Conservation (phyloP, 2,888 invertebrate genomes). For the Minunthozetes semirufus region DNA sequence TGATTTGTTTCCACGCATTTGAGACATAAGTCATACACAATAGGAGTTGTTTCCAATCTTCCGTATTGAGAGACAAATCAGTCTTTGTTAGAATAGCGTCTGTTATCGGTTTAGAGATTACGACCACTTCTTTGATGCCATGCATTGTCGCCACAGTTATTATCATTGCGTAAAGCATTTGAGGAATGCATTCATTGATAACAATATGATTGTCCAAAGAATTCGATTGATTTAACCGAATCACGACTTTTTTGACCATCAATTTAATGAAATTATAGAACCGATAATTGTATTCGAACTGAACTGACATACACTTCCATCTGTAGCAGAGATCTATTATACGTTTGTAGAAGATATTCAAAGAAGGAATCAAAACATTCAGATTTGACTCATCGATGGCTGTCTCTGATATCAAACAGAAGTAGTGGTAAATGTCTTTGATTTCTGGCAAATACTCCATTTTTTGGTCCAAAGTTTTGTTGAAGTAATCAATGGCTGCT, state of each 20-base stretch:
- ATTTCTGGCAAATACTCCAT: neutral
- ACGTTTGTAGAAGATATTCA: neutral
- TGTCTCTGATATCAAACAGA: neutral
- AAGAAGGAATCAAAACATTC: neutral
- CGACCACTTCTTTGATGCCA: neutral
- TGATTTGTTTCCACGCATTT: neutral
- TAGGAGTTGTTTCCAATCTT: neutral
- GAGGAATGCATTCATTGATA: neutral
- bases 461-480: neutral
- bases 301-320: neutral
- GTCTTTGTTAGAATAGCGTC: neutral
- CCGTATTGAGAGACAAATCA: neutral
- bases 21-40: neutral
- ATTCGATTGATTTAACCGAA: neutral
- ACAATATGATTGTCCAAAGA: no score
- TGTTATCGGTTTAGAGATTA: neutral
- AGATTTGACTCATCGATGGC: neutral
- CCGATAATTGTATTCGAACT: neutral
- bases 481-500: neutral
- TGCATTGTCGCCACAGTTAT: neutral
- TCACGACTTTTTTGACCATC: neutral
- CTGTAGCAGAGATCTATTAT: neutral
- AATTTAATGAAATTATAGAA: conserved; percentile 9
- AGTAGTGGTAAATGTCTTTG: neutral
- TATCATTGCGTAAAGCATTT: neutral